Evolutionary conservation across 2,888 invertebrate species (phyloP).

Genomic region (Xestia sexstrigata): DNA sequence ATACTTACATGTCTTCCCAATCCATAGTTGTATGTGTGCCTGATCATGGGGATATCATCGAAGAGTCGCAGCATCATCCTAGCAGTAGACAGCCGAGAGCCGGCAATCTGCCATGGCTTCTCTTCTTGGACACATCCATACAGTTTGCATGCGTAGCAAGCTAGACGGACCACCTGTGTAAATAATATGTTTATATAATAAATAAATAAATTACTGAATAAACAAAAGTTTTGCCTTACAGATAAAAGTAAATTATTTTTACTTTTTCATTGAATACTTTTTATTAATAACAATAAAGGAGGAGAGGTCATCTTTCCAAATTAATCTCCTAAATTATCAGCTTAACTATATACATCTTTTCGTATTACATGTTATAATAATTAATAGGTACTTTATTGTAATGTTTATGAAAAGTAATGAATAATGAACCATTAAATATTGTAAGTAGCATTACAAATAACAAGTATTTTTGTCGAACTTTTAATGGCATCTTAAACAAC

Average conservation of each 20-base stretch:
- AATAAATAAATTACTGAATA: slow-evolving; percentile 2
- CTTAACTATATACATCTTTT: neutral
- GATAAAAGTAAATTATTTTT: neutral
- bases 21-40: slow-evolving; percentile 93
- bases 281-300: neutral
- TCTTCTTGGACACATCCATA: slow-evolving; percentile 92
- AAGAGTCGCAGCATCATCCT: slow-evolving; percentile 95
- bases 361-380: neutral
- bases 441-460: neutral
- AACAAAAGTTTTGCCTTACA: neutral
- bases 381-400: neutral
- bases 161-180: slow-evolving; percentile 93
- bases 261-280: neutral
- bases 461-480: neutral
- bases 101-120: slow-evolving; percentile 91
- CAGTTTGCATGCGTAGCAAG: slow-evolving; percentile 95
- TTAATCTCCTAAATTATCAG: neutral
- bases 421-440: neutral
- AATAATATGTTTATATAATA: neutral
- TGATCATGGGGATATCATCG: slow-evolving; percentile 96
- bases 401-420: neutral
- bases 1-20: slow-evolving; percentile 91
- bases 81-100: slow-evolving; percentile 94
- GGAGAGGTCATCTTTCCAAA: neutral
- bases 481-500: slow-evolving; percentile 12